Evolutionary conservation across 2,113 vertebrate genomes (phyloP).

Genomic region (Pampusana beccarii): DNA sequence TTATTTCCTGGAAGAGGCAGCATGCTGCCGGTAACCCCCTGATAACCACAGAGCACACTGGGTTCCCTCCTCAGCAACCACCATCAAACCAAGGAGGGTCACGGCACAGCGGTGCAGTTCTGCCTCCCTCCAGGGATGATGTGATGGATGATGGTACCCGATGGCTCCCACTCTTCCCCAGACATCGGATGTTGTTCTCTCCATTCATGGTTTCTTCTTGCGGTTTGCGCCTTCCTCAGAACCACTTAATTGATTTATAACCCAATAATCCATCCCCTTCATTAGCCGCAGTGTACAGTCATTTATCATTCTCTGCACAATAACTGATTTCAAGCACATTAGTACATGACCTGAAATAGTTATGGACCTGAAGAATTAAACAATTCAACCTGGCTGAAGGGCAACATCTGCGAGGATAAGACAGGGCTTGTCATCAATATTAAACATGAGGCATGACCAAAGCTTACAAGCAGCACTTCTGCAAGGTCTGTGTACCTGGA

Average conservation of each 20-base stretch:
- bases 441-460: background rate
- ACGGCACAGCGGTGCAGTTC: accelerated
- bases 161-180: background rate
- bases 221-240: constrained; percentile 21
- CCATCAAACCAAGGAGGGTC: background rate
- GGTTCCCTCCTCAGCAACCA: background rate
- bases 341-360: constrained; percentile 41
- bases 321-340: background rate
- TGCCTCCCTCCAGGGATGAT: background rate
- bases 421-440: background rate
- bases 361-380: background rate
- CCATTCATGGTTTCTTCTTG: background rate
- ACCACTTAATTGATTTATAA: constrained; percentile 57
- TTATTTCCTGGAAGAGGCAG: background rate
- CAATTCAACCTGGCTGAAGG: background rate
- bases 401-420: background rate
- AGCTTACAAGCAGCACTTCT: background rate
- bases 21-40: background rate
- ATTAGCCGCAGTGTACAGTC: background rate
- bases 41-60: accelerated
- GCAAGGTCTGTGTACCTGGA: background rate
- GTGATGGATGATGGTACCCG: background rate
- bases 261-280: constrained; percentile 39
- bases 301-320: constrained; percentile 42
- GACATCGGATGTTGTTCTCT: background rate